Evolutionary conservation across 2,888 invertebrate species (phyloP), one percentile per base, ranked within the genome.

Genomic region (Mythimna albipuncta): DNA sequence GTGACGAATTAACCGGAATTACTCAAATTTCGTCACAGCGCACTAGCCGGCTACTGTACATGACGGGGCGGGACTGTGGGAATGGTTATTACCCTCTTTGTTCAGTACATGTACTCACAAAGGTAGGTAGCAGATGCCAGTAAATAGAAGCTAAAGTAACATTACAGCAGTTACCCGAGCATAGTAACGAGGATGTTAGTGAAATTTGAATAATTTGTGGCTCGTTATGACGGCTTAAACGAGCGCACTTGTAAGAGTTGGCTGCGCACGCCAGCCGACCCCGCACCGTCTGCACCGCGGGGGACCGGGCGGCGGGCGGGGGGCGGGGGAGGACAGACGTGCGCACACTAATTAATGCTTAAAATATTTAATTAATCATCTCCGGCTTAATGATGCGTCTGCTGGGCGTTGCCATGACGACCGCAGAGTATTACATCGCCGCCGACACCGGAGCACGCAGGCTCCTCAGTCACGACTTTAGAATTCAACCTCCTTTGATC

Each of bases 171-270:
- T 77, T 77, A 78, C 72, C 63, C 72, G 75, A 69, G 75, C 84
- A 79, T 71, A 69, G 69, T 74, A 84, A 85, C 75, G 77, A 77
- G 72, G 69, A 59, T 81, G 77, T 87, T 85, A 85, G 75, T 79
- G 75, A 79, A 85, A 85, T 87, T 81, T 85, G 72, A 86, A 85
- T 87, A 87, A 86, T 87, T 87, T 86, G 85, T 83, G 68, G 65
- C 59, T 83, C 82, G 76, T 82, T 85, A 82, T 71, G 69, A 69
- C 64, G 77, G 64, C 75, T 77, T 68, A 67, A 85, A 82, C 70
- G 86, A 78, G 82, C 74, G 61, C 74, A 41, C 69, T 69, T 55
- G 61, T 54, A 32, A 58, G 64, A 65, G 70, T 73, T 55, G 63
- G 57, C 68, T 38, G 81, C 58, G 72, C 72, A 38, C 67, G 72